Evolutionary conservation across 2,797 vertebrate genomes (phyloP), one percentile per base, ranked within the genome.

Genomic region (Champsocephalus gunnari): DNA sequence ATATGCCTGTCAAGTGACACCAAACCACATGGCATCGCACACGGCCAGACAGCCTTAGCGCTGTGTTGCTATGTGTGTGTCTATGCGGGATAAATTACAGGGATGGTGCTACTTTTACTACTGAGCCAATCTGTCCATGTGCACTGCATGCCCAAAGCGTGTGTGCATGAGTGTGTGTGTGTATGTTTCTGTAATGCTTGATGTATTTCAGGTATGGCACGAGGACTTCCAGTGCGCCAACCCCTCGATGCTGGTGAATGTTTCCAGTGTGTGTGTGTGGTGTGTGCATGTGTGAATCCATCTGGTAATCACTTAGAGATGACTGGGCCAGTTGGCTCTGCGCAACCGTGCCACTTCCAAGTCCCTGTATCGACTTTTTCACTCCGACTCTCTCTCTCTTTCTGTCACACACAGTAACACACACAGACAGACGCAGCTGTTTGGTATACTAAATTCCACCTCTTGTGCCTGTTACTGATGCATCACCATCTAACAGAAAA

Each of bases 311-410:
- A 85, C 88, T 88, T 62, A 64, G 72, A 82, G 75, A 81, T 71
- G 87, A 85, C 77, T 79, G 67, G 81, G 87, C 88, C 89, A 89
- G 85, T 92, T 92, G 92, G 89, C 91, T 72, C 67, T 60, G 81
- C 70, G 51, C 67, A 49, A 24, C 34, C 2, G 58, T 70, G 84
- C 66, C 75, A 78, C 82, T 82, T 92, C 89, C 90, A 92, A 89
- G 86, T 83, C 73, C 73, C 83, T 12, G 75, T 89, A 78, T 86
- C 13, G 69, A 81, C 79, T 89, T 71, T 77, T 80, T 82, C 28
- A 45, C 41, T 73, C 66, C 0, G 19, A 38, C 54, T 59, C 56
- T 54, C 75, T 51, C 48, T 56, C 47, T 56, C 16, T 59, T 16
- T 1, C 66, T 38, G 13, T 77, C 47, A 45, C 83, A 80, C 48